Percentiles rank a stretch among this genome's conserved stretches.
Evolutionary conservation across 2,797 vertebrate species (phyloP).

Genomic region (Psittacula echo): DNA sequence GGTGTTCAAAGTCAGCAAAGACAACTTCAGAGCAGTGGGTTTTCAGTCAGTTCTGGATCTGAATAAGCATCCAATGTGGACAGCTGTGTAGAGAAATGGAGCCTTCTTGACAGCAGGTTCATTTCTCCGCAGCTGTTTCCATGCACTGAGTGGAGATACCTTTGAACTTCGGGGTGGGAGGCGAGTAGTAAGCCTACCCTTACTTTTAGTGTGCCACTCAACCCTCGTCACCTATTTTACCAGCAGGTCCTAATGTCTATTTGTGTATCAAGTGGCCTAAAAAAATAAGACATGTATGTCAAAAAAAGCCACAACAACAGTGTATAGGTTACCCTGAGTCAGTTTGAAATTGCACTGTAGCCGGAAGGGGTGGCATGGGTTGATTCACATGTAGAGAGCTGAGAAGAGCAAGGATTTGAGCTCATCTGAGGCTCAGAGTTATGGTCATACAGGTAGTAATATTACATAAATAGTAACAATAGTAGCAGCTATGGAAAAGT

Average conservation of each 20-base stretch:
- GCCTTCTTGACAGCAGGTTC: not conserved
- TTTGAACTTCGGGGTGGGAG: not conserved
- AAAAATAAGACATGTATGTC: not conserved
- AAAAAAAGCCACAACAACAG: not conserved
- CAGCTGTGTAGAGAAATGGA: not conserved
- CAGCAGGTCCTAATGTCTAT: rapidly evolving
- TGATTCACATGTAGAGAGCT: not conserved
- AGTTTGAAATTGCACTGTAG: not conserved
- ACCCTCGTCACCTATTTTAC: not conserved
- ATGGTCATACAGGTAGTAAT: not conserved
- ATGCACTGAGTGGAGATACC: not conserved
- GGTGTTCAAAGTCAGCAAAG: not conserved
- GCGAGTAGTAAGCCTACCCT: not conserved
- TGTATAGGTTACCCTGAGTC: not conserved
- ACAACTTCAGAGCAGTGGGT: not conserved
- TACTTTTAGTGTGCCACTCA: not conserved
- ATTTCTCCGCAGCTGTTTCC: not conserved
- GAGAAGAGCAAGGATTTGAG: not conserved
- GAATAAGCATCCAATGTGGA: not conserved
- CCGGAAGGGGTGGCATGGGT: rapidly evolving
- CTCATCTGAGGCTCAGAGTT: not conserved
- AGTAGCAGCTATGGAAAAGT: not conserved
- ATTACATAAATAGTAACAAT: not conserved
- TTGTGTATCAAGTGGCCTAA: not conserved
- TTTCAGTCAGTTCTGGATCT: not conserved